phyloP scores from a whole-genome alignment of 2,113 vertebrate genomes.

The Cisticola juncidis region DNA sequence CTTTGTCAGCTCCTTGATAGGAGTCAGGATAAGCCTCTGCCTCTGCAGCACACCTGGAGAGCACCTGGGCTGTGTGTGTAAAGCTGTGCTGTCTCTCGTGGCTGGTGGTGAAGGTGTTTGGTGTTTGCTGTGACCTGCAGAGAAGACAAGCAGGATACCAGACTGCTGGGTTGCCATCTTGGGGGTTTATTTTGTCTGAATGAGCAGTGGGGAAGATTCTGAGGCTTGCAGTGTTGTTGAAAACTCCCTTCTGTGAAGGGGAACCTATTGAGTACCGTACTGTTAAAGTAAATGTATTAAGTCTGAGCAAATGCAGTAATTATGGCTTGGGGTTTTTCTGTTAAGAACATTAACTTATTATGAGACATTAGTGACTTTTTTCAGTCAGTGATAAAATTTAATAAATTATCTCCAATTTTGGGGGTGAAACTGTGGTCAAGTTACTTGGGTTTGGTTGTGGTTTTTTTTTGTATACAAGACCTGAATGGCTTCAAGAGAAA shows the following conservation, averaged over 20 bases:
- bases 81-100: background rate
- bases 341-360: constrained; percentile 80
- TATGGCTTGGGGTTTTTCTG: constrained; percentile 65
- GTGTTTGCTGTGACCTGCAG: background rate
- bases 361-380: constrained; percentile 71
- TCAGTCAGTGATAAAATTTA: constrained; percentile 72
- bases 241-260: constrained; percentile 82
- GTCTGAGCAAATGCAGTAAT: constrained; percentile 64
- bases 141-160: background rate
- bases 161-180: background rate
- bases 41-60: background rate
- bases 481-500: background rate
- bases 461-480: background rate
- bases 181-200: background rate
- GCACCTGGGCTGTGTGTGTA: background rate
- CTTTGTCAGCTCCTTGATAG: background rate
- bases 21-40: background rate
- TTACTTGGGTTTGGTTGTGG: background rate
- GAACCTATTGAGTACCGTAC: constrained; percentile 63
- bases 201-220: background rate
- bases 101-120: background rate
- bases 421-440: constrained; percentile 54
- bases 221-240: constrained; percentile 51
- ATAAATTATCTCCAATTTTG: constrained; percentile 78
- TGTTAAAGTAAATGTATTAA: constrained; percentile 60